Evolutionary conservation across 2,888 invertebrate genomes (phyloP), one percentile per base, ranked within the genome.

Genomic region (Orchesellides sinensis): DNA sequence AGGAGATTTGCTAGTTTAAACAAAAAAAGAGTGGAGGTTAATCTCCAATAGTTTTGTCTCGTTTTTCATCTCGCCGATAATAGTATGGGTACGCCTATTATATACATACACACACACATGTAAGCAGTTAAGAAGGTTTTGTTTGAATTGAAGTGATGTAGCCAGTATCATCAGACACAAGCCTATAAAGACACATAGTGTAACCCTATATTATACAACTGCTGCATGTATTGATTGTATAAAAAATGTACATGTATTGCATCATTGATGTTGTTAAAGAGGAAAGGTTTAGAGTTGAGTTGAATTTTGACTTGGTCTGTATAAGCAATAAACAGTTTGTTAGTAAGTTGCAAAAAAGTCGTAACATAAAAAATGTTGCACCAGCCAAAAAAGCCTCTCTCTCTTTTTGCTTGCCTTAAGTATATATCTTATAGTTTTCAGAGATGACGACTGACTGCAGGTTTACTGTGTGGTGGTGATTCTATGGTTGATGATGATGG

Each of bases 291-390:
- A 25, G n/a, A n/a, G 5, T 59, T 45, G 35, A 61, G 29, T n/a
- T n/a, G 35, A 32, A n/a, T n/a, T 61, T 63, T 63, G 35, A 35
- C 40, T 63, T 40, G n/a, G 35, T 63, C 35, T 27, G 63, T 29
- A 56, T 70, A n/a, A n/a, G 61, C 49, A 63, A 74, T 49, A 63
- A 52, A 66, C 66, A 66, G 52, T 66, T 66, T 75, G 63, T 69
- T 49, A 49, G 63, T 40, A 29, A 29, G 63, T 70, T 78, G 74
- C 74, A 68, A 68, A 80, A 78, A 80, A 47, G 81, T 61, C 74
- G 54, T 81, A 81, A 81, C 81, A 81, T 81, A 74, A 74, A 81
- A 81, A 81, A 69, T 81, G 81, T 81, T 81, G 81, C 69, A 69
- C 81, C 68, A 81, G 81, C 61, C 81, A 63, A 81, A 81, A 81